Base-by-base conservation (phyloP, 2,113 vertebrate species). In the Aspidoscelis tigris region DNA sequence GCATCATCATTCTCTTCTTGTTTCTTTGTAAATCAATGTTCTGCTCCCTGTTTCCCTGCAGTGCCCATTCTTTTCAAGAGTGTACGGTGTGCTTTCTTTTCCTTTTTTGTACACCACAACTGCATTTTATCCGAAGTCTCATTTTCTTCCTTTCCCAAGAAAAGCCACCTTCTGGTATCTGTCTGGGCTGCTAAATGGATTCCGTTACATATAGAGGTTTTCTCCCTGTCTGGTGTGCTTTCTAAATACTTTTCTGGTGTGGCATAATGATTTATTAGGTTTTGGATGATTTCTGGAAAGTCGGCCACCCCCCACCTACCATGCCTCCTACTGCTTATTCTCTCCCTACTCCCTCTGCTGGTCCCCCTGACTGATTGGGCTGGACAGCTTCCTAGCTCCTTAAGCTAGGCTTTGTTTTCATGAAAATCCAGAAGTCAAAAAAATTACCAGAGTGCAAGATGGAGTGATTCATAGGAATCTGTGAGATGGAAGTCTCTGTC, bases 181-280 rank as follows among this genome's bases (percentile, higher is more conserved):
- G 0, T 0, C 61, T 66, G 1, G 71, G 47, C 83, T 91, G 80
- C 82, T 87, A 55, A 89, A 90, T 77, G 84, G 43, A 16, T 81
- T 83, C 85, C 81, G 68, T 82, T 88, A 79, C 78, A 83, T 86
- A 76, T 53, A 86, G 79, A 26, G 76, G 88, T 88, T 88, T 84
- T 89, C 80, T 93, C 87, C 91, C 90, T 80, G 0, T 47, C 88
- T 88, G 79, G 83, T 61, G 73, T 2, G 79, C 88, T 88, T 70
- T 81, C 1, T 58, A 74, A 74, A 74, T 80, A 58, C 33, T 80
- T 50, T 18, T 39, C 33, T 41, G 20, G 33, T 78, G 84, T 89
- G 58, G 58, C 83, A 53, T 74, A 74, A 68, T 92, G 91, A 90
- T 86, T 93, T 89, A 73, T 79, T 61, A 39, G 80, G 88, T 90